phyloP scores from a whole-genome alignment of 2,888 invertebrate species.

The Heterodera filipjevi region DNA sequence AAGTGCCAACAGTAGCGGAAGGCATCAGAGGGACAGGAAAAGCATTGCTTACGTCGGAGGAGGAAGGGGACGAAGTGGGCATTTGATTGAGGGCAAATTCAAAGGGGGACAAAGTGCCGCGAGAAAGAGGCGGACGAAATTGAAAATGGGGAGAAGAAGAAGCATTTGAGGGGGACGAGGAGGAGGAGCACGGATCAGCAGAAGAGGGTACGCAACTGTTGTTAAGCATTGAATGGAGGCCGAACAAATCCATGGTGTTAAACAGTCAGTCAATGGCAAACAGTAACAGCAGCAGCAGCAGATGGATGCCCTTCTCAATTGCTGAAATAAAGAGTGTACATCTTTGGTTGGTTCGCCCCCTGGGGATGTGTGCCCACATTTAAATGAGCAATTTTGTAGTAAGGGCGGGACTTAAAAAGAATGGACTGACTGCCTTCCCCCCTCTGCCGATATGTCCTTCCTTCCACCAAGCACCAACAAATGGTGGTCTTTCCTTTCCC shows the following conservation, averaged over 20 bases:
- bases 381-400: neutral
- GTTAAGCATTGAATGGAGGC: neutral
- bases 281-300: neutral
- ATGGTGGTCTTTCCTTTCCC: neutral
- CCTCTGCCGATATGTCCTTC: neutral
- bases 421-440: neutral
- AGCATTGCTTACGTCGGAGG: neutral
- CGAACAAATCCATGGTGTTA: neutral
- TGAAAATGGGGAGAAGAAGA: neutral
- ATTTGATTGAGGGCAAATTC: too few species aligned
- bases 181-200: neutral
- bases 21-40: neutral
- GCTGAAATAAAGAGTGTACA: too few species aligned
- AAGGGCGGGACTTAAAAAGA: constrained; percentile 5
- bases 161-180: neutral
- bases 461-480: neutral
- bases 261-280: neutral
- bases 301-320: neutral
- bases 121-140: neutral
- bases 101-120: too few species aligned
- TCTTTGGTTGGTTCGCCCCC: neutral
- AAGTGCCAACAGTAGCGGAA: neutral
- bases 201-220: neutral
- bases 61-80: too few species aligned
- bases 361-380: neutral